phyloP scores from a whole-genome alignment of 2,113 vertebrate species.

The Coreoperca whiteheadi region DNA sequence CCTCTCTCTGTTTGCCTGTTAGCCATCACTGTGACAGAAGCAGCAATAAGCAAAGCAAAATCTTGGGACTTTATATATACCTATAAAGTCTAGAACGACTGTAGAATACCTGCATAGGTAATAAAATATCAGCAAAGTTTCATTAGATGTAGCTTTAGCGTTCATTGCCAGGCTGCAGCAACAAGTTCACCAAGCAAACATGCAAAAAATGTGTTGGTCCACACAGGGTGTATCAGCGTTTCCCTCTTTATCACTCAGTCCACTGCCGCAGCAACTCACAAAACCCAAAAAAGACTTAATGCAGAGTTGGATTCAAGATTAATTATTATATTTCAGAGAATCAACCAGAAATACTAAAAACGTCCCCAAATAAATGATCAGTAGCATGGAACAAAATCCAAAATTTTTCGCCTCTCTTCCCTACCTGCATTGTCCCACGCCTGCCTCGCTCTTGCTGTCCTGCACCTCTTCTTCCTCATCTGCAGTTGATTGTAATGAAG shows the following conservation, averaged over 20 bases:
- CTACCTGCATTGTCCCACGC: constrained; percentile 49
- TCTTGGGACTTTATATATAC: neutral
- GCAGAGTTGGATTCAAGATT: neutral
- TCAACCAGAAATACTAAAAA: neutral
- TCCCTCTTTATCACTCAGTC: neutral
- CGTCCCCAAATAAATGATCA: neutral
- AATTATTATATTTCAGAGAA: neutral
- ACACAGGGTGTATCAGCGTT: neutral
- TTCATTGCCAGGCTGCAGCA: neutral
- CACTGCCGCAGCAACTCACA: neutral
- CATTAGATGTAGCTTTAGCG: neutral
- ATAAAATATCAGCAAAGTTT: constrained; percentile 1
- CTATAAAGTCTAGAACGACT: neutral
- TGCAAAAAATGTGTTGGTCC: neutral
- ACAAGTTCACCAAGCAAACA: neutral
- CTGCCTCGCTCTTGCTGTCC: constrained; percentile 22
- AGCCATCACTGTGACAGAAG: too few species aligned
- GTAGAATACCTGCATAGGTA: neutral
- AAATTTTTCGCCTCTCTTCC: constrained; percentile 3
- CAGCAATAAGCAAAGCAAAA: neutral
- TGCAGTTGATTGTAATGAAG: constrained; percentile 29
- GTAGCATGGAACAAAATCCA: neutral
- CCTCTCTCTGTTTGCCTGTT: too few species aligned
- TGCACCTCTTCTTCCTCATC: constrained; percentile 48
- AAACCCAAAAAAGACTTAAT: neutral